A percentile compares a stretch with the other conserved stretches of the same genome.
phyloP scores from a whole-genome alignment of 1,140 invertebrate genomes.

The Sinonovacula constricta region DNA sequence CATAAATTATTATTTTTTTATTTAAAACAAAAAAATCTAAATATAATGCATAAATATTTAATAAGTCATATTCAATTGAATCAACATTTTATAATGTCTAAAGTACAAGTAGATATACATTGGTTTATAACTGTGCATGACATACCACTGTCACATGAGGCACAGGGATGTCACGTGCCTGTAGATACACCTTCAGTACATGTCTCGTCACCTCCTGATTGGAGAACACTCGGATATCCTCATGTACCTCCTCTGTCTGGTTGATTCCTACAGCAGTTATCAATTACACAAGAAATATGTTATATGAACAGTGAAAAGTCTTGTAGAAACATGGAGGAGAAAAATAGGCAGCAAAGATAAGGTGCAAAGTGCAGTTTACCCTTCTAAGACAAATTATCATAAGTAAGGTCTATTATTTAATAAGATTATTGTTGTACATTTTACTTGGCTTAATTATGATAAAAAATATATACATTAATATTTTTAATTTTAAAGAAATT shows the following conservation, averaged over 20 bases:
- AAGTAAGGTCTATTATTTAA: too few relatives aligned
- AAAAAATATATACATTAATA: too few relatives aligned
- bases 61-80: background rate
- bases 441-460: too few relatives aligned
- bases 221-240: slow-evolving; percentile 18
- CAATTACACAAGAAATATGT: too few relatives aligned
- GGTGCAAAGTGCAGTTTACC: too few relatives aligned
- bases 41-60: background rate
- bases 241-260: slow-evolving; percentile 1
- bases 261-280: too few relatives aligned
- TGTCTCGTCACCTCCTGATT: slow-evolving; percentile 30
- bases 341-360: too few relatives aligned
- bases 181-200: slow-evolving; percentile 33
- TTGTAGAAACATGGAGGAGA: too few relatives aligned
- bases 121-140: background rate
- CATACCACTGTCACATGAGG: slow-evolving; percentile 19
- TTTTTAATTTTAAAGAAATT: too few relatives aligned
- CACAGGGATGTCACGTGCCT: slow-evolving; percentile 5
- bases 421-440: too few relatives aligned
- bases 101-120: background rate
- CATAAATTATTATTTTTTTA: background rate
- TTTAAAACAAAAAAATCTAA: background rate
- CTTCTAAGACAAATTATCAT: too few relatives aligned
- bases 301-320: too few relatives aligned
- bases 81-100: background rate